These are phyloP conservation scores for Drosophila vallismaia DNA, from an alignment of 2,888 invertebrate species.

Conservation along the genomic window DNA sequence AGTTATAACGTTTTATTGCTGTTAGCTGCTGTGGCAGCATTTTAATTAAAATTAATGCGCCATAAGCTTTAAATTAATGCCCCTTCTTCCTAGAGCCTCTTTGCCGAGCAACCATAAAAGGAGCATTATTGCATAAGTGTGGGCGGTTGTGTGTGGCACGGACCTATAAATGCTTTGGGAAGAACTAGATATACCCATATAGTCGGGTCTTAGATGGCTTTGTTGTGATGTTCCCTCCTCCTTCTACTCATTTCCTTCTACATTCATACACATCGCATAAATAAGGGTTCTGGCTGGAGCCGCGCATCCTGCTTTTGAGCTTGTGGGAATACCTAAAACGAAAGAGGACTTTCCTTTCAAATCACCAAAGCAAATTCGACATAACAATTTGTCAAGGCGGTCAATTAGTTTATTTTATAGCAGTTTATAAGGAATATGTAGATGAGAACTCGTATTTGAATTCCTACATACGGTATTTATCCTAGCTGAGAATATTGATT, in stretches of 20 bases:
- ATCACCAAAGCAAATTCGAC: conserved; percentile 38
- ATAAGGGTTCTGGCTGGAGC: conserved; percentile 45
- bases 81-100: conserved; percentile 30
- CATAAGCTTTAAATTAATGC: conserved; percentile 56
- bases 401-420: conserved; percentile 59
- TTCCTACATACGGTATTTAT: neutral
- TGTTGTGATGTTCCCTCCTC: conserved; percentile 5
- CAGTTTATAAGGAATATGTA: conserved; percentile 52
- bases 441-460: conserved; percentile 19
- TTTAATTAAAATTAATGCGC: conserved; percentile 67
- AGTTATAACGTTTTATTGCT: conserved; percentile 37
- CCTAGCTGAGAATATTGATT: neutral
- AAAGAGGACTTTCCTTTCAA: conserved; percentile 9
- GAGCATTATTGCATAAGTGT: conserved; percentile 32
- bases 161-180: conserved; percentile 1
- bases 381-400: conserved; percentile 51
- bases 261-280: conserved; percentile 52
- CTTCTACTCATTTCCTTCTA: conserved; percentile 7
- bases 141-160: conserved; percentile 5
- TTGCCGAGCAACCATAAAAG: conserved; percentile 32
- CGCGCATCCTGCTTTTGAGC: conserved; percentile 14
- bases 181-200: conserved; percentile 13
- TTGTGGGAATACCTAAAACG: conserved; percentile 12
- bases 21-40: conserved; percentile 40
- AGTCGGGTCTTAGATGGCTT: conserved; percentile 16